Base-by-base conservation (phyloP, 2,888 invertebrate genomes). In the Polymixis lichenea region DNA sequence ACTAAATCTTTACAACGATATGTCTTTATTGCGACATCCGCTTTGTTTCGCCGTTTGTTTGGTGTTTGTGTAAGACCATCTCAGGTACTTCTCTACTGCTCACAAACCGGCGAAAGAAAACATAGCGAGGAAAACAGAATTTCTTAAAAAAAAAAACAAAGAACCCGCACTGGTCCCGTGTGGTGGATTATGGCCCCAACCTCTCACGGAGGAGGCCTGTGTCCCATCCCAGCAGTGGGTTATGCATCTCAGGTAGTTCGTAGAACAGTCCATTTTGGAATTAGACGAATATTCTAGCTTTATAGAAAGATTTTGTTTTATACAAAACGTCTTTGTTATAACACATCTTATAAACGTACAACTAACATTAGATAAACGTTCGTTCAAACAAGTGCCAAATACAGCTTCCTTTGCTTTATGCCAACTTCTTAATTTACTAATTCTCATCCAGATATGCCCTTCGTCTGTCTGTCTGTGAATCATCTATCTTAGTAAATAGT, bases 1-100 rank as follows among this genome's bases (percentile, higher is more conserved):
- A 77, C 76, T 83, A 84, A 80, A 88, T 86, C 82, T 82, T 77
- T 58, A 65, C 73, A 43, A 56, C 60, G 69, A 71, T 76, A 70
- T 58, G 72, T 82, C 82, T 83, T 81, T 82, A 79, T 78, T 82
- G 80, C 65, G 62, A 53, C n/a, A 62, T 64, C 58, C 38, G 51
- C 72, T 76, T 76, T 74, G 65, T 66, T 65, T 49, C 17, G 51
- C 58, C 64, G 55, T 72, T 71, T 75, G 25, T 76, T 77, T 38
- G 49, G 55, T 38, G 25, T 60, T 58, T 75, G 25, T 53, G 25
- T 61, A 51, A 58, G 32, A 56, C 32, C 25, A 61, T 8, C 19
- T 19, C 38, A 22, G 17, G 2, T 32, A n/a, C 32, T 58, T 55
- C 5, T 46, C 6, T 1, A 11, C 43, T 46, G 43, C 43, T 46